phyloP scores from a whole-genome alignment of 2,888 invertebrate genomes.

The Eilema griseolum region DNA sequence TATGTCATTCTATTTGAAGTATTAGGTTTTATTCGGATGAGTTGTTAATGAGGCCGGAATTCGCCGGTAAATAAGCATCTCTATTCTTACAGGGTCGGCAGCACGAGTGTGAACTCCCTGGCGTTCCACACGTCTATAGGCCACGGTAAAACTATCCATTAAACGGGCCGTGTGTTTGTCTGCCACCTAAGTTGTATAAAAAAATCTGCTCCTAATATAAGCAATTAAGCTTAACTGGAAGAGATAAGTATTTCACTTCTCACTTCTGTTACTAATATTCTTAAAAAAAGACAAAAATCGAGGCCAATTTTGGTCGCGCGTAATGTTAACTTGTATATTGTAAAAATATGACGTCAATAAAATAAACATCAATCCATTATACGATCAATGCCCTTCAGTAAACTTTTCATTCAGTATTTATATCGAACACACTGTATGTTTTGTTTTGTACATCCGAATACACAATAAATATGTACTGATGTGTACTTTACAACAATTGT shows the following conservation, averaged over 20 bases:
- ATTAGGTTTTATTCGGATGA: neutral
- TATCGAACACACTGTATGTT: neutral
- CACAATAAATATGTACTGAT: neutral
- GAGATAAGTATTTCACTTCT: too few relatives aligned
- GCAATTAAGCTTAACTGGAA: too few relatives aligned
- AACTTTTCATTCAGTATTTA: neutral
- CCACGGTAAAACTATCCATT: too few relatives aligned
- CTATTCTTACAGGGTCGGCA: too few relatives aligned
- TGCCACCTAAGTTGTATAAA: too few relatives aligned
- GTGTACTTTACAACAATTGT: neutral
- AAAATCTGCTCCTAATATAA: too few relatives aligned
- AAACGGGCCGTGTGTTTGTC: too few relatives aligned
- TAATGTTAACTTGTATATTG: neutral
- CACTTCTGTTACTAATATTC: too few relatives aligned
- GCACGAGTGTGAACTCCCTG: too few relatives aligned
- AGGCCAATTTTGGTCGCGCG: neutral
- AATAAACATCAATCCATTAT: neutral
- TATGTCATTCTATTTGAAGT: constrained; percentile 7
- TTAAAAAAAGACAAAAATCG: too few relatives aligned
- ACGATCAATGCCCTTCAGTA: neutral
- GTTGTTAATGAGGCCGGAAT: constrained; percentile 14
- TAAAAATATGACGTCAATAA: neutral
- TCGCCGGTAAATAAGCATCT: neutral
- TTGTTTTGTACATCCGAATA: neutral
- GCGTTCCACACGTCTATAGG: too few relatives aligned